Evolutionary conservation across 2,797 vertebrate species (phyloP).

Genomic region (Chiroxiphia lanceolata): DNA sequence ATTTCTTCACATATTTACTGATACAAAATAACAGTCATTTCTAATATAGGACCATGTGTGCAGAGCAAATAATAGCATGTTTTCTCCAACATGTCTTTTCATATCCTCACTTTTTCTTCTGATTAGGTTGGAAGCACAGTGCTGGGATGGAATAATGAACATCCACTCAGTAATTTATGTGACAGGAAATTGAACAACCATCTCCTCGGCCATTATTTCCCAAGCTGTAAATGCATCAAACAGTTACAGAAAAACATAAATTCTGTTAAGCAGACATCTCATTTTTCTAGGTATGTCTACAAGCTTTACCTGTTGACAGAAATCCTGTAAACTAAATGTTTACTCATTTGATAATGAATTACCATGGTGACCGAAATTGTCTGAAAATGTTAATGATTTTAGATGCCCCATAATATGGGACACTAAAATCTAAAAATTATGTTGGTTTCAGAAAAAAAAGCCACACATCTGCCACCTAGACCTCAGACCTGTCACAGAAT

Average conservation of each 20-base stretch:
- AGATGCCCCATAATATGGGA: neutral
- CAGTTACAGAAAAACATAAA: conserved; percentile 24
- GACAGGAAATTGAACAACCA: conserved; percentile 71
- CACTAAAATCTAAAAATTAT: neutral
- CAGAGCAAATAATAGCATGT: neutral
- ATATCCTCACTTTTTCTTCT: conserved; percentile 49
- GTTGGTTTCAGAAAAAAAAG: neutral
- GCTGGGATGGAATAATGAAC: conserved; percentile 30
- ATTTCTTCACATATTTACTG: neutral
- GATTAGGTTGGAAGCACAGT: conserved; percentile 52
- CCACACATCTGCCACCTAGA: neutral
- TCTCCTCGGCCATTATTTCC: conserved; percentile 41
- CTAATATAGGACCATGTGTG: conserved; percentile 18
- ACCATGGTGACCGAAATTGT: neutral
- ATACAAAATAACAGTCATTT: neutral
- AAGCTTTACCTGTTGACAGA: neutral
- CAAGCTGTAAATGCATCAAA: conserved; percentile 55
- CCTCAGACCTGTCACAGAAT: neutral
- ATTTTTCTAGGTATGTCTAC: neutral
- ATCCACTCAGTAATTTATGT: conserved; percentile 31
- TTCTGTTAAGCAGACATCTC: neutral
- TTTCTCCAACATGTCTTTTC: neutral
- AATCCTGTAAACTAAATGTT: neutral
- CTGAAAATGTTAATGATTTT: neutral
- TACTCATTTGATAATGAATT: neutral